These are phyloP conservation scores for Drosophila sp. DNA, from an alignment of 1,140 invertebrate species.

Conservation along the genomic window DNA sequence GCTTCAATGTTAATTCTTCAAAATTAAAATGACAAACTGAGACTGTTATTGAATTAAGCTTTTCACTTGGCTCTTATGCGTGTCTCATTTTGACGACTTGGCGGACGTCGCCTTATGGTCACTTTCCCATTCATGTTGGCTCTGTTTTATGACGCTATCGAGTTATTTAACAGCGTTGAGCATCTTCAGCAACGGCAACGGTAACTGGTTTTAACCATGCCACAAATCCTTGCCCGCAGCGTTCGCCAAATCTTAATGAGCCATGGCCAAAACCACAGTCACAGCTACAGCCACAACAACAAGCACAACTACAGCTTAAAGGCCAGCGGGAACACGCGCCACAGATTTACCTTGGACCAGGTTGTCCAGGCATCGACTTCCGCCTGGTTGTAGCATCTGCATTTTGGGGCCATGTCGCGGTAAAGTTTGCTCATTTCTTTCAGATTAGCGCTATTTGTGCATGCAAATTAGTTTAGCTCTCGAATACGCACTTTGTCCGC, in stretches of 20 bases:
- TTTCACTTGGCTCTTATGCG: slow-evolving; percentile 53
- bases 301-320: slow-evolving; percentile 15
- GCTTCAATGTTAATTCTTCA: slow-evolving; percentile 69
- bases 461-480: slow-evolving; percentile 74
- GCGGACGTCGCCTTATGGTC: slow-evolving; percentile 35
- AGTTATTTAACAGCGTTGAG: slow-evolving; percentile 62
- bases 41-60: slow-evolving; percentile 56
- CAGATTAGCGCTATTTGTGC: slow-evolving; percentile 72
- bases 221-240: slow-evolving; percentile 72
- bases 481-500: slow-evolving; percentile 58
- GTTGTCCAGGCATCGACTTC: slow-evolving; percentile 47
- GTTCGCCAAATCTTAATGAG: slow-evolving; percentile 60
- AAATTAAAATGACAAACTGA: neutral
- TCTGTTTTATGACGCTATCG: slow-evolving; percentile 43
- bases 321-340: slow-evolving; percentile 62
- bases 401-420: slow-evolving; percentile 52
- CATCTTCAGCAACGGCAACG: slow-evolving; percentile 47
- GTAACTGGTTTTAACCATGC: slow-evolving; percentile 53
- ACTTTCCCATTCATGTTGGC: slow-evolving; percentile 47
- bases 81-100: slow-evolving; percentile 49
- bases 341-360: slow-evolving; percentile 51
- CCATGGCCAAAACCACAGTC: neutral
- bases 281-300: slow-evolving; percentile 1
- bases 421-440: slow-evolving; percentile 73
- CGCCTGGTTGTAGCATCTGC: slow-evolving; percentile 33